A percentile compares a stretch with the other conserved stretches of the same genome.
Conservation (phyloP, 2,113 vertebrate species). For the Chloebia gouldiae region DNA sequence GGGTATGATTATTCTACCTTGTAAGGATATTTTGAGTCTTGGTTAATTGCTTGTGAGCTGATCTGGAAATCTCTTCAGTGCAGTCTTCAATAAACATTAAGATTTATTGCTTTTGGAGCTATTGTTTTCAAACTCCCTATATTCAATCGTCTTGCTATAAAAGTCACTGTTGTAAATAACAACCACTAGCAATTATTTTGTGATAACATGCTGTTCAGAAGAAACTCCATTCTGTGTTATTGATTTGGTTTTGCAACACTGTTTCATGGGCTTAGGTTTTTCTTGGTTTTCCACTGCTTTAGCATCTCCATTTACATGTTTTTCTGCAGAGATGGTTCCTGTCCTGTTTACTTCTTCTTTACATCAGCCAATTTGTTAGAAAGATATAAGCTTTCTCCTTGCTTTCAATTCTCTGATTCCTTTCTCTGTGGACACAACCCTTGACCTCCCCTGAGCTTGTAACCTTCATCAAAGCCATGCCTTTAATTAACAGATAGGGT, state of each 20-base stretch:
- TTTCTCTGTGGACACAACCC: not conserved
- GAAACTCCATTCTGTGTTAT: not conserved
- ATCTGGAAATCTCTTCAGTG: not conserved
- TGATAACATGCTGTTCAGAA: not conserved
- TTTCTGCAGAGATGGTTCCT: not conserved
- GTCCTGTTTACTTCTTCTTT: not conserved
- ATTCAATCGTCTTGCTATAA: not conserved
- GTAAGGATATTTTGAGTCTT: not conserved
- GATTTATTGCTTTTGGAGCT: not conserved
- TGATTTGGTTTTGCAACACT: not conserved
- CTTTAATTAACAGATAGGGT: not conserved
- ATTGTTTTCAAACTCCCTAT: not conserved
- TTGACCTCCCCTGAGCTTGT: not conserved
- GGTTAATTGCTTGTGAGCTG: not conserved
- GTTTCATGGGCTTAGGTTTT: not conserved
- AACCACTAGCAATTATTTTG: not conserved
- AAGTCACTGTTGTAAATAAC: not conserved
- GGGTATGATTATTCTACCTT: not conserved
- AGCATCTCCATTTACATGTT: not conserved
- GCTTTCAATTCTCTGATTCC: not conserved
- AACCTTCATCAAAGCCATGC: not conserved
- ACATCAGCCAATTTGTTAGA: not conserved
- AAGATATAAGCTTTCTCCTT: not conserved
- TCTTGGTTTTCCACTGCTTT: not conserved
- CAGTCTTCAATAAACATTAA: not conserved